phyloP scores from a whole-genome alignment of 1,140 invertebrate species.

The Caenorhabditis inopinata region DNA sequence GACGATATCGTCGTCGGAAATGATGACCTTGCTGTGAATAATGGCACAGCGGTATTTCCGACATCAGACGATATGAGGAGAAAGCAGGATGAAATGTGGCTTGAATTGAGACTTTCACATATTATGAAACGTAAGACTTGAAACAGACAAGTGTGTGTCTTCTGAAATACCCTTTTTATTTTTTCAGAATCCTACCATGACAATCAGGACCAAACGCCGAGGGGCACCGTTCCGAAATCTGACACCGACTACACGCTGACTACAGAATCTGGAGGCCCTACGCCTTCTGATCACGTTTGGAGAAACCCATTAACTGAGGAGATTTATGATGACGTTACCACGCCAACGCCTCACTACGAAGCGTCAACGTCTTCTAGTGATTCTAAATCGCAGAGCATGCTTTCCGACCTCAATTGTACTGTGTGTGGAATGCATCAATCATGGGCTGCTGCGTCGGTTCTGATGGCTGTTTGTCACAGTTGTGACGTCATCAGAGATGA shows the following conservation, averaged over 20 bases:
- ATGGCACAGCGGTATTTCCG: background rate
- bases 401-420: background rate
- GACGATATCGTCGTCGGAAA: background rate
- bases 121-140: background rate
- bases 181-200: no score
- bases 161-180: no score
- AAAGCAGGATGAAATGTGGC: constrained; percentile 21
- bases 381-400: background rate
- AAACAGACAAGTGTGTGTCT: no score
- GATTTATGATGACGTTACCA: background rate
- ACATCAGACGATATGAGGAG: background rate
- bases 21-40: background rate
- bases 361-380: no score
- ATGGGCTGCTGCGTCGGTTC: background rate
- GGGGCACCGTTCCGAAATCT: background rate
- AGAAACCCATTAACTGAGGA: background rate
- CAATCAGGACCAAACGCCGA: background rate
- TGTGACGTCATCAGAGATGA: background rate
- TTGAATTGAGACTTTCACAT: background rate
- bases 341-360: background rate
- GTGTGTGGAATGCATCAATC: constrained; percentile 1
- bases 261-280: background rate
- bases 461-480: background rate
- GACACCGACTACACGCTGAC: background rate
- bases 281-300: background rate